Evolutionary conservation across 2,797 vertebrate genomes (phyloP), one percentile per base, ranked within the genome.

Genomic region (Micromesistius poutassou): DNA sequence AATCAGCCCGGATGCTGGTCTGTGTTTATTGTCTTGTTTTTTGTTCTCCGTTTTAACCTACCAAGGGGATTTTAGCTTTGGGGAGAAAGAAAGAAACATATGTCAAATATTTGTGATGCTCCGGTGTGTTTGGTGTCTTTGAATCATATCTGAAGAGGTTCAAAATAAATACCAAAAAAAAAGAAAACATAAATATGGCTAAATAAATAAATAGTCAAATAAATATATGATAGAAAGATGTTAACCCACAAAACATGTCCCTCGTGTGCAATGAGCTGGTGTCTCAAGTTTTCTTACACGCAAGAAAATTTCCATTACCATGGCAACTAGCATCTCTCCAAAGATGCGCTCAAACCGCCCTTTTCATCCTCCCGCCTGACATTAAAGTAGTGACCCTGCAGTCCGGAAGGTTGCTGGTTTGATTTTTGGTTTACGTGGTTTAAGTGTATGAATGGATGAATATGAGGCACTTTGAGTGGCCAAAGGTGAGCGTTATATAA

Each of bases 351-450:
- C n/a, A 28, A 30, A 30, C 13, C 25, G 30, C 68, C 68, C 9
- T 30, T 30, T 14, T 16, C 68, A 30, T 30, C 30, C 14, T 14
- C 68, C 30, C 28, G 62, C n/a, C 81, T 76, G 28, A 33, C 19
- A 8, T 22, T n/a, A 2, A 6, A 62, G 66, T 33, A 84, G 76
- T 82, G 86, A 87, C 77, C 79, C n/a, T n/a, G n/a, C n/a, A n/a
- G n/a, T n/a, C n/a, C 14, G 46, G 46, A 50, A 22, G 14, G 14
- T 4, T 50, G 46, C 14, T 14, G 16, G 46, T 50, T 50, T n/a
- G n/a, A n/a, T n/a, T n/a, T n/a, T n/a, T 36, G 36, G 36, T 8
- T 36, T 1, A 36, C 36, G 36, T 36, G 36, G 46, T 50, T 13
- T 50, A 0, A 5, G 5, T 55, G 46, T 16, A 5, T 55, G 14